Percentiles rank a stretch among this genome's conserved stretches.
Conservation (phyloP, 2,113 vertebrate genomes). For the Cervus canadensis region DNA sequence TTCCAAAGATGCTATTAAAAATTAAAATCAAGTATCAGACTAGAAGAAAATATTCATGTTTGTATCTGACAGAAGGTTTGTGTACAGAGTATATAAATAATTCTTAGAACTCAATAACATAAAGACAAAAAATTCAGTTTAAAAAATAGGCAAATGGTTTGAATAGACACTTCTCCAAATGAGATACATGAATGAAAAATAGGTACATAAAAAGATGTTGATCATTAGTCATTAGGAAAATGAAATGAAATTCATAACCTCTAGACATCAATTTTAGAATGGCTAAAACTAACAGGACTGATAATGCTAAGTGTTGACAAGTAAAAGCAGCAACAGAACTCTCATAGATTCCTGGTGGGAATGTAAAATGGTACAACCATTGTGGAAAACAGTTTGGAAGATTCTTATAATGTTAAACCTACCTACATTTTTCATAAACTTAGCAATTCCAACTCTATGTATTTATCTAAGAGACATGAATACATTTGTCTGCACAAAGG, state of each 20-base stretch:
- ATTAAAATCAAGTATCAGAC: neutral
- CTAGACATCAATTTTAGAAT: neutral
- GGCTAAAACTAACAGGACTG: neutral
- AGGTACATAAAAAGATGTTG: neutral
- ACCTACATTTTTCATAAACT: neutral
- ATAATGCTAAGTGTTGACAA: neutral
- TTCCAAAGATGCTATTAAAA: neutral
- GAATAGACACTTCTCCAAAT: neutral
- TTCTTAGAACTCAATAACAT: neutral
- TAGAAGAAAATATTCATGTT: neutral
- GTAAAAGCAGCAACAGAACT: neutral
- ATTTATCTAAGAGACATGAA: neutral
- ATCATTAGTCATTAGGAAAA: neutral
- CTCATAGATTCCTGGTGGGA: neutral
- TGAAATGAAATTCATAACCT: neutral
- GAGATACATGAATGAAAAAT: neutral
- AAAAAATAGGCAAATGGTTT: neutral
- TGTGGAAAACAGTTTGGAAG: neutral
- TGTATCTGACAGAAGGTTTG: neutral
- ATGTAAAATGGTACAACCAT: neutral
- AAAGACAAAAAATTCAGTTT: neutral
- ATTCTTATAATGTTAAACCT: neutral
- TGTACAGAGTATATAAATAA: neutral
- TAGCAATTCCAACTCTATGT: neutral
- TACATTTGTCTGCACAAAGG: neutral